phyloP scores from a whole-genome alignment of 1,140 invertebrate species.

The Microplitis demolitor region DNA sequence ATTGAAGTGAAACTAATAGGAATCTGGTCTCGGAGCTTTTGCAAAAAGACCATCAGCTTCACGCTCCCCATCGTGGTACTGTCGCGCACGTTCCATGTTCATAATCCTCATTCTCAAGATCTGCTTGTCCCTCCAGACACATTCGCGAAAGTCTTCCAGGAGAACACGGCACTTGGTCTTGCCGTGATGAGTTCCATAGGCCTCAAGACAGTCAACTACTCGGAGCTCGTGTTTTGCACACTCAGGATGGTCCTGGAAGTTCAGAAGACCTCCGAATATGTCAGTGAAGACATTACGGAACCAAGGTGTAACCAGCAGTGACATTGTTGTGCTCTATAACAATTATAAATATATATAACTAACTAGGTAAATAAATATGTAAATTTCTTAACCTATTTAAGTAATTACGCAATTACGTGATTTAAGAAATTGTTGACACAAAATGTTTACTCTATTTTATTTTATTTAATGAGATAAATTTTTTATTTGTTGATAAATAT shows the following conservation, averaged over 20 bases:
- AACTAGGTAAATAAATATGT: no score
- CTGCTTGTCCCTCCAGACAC: conserved; percentile 65
- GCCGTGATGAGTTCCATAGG: conserved; percentile 69
- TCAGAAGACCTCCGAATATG: conserved; percentile 66
- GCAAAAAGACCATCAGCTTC: not conserved
- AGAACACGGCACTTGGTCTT: conserved; percentile 64
- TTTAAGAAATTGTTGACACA: no score
- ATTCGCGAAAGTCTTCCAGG: conserved; percentile 72
- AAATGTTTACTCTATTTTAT: no score
- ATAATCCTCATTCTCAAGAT: conserved; percentile 57
- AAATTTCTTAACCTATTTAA: no score
- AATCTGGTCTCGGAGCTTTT: not conserved
- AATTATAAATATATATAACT: no score
- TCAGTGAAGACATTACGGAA: conserved; percentile 71
- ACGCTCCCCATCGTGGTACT: conserved; percentile 39
- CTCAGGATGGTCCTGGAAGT: conserved; percentile 65
- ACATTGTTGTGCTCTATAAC: not conserved
- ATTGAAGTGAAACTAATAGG: not conserved
- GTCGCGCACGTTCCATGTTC: conserved; percentile 62
- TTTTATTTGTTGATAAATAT: no score
- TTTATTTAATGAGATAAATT: no score
- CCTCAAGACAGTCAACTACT: conserved; percentile 74
- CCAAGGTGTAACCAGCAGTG: conserved; percentile 57
- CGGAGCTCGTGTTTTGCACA: conserved; percentile 72
- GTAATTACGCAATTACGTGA: no score